These are phyloP conservation scores for Pygathrix nemaeus DNA, from an alignment of 2,113 vertebrate species.

Conservation along the genomic window DNA sequence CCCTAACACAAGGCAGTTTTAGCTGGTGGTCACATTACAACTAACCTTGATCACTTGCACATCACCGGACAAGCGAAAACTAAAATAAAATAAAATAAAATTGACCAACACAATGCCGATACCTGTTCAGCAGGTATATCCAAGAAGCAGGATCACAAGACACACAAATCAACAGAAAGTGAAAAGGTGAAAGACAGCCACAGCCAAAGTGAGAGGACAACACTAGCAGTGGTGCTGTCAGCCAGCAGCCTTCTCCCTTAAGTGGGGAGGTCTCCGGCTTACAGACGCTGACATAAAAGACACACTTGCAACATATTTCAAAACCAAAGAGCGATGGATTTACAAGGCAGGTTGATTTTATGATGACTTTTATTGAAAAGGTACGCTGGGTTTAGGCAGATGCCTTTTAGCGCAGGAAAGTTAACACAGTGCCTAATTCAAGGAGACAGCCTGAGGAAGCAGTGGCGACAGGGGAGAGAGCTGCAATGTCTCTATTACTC, in stretches of 20 bases:
- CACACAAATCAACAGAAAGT: conserved; percentile 51
- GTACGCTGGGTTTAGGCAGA: conserved; percentile 87
- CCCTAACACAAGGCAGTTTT: conserved; percentile 59
- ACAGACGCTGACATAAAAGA: conserved; percentile 83
- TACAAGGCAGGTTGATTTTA: conserved; percentile 91
- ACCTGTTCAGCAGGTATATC: conserved; percentile 1
- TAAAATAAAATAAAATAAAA: conserved; percentile 19
- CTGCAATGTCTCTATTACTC: conserved; percentile 91
- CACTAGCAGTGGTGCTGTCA: conserved; percentile 28
- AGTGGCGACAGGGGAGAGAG: conserved; percentile 86
- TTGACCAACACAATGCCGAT: not conserved
- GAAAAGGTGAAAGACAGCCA: conserved; percentile 40
- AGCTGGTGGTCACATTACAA: conserved; percentile 51
- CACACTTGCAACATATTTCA: conserved; percentile 85
- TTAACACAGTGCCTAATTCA: conserved; percentile 91
- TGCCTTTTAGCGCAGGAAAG: conserved; percentile 87
- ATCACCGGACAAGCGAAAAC: conserved; percentile 39
- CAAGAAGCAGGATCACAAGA: conserved; percentile 10
- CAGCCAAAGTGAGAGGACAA: conserved; percentile 42
- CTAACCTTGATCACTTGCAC: not conserved
- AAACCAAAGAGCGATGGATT: conserved; percentile 87
- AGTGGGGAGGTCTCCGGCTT: conserved; percentile 78
- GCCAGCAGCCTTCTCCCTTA: conserved; percentile 75
- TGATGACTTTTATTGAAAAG: conserved; percentile 89
- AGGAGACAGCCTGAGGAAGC: conserved; percentile 91